Evolutionary conservation across 2,113 vertebrate species (phyloP).

Genomic region (Geothlypis trichas): DNA sequence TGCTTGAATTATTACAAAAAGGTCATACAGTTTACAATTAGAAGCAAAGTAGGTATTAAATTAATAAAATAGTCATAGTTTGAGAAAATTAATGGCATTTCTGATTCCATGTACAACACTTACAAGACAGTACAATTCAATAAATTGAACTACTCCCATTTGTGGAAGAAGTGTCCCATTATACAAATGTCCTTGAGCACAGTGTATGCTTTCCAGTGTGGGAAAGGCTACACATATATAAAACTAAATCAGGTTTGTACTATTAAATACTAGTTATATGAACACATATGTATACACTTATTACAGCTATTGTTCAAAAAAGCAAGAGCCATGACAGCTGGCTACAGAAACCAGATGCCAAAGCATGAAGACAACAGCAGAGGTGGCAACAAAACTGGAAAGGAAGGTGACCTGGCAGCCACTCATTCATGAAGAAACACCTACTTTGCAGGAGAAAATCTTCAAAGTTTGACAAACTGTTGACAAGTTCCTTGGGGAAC

Average conservation of each 20-base stretch:
- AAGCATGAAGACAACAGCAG: neutral
- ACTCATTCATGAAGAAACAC: neutral
- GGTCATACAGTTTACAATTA: neutral
- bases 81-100: neutral
- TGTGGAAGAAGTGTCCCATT: neutral
- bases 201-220: fast-evolving
- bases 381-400: neutral
- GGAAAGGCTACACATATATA: neutral
- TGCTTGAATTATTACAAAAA: neutral
- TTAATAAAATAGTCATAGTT: neutral
- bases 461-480: neutral
- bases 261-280: neutral
- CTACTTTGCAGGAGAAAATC: neutral
- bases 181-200: neutral
- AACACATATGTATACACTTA: neutral
- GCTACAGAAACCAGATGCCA: neutral
- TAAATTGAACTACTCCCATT: neutral
- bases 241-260: neutral
- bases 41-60: neutral
- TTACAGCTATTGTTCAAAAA: neutral
- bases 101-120: neutral
- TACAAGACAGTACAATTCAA: neutral
- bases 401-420: neutral
- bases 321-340: neutral
- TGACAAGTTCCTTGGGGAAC: neutral